These are phyloP conservation scores for Hyperoplus lanceolatus DNA, from an alignment of 2,797 vertebrate genomes.

Conservation along the genomic window DNA sequence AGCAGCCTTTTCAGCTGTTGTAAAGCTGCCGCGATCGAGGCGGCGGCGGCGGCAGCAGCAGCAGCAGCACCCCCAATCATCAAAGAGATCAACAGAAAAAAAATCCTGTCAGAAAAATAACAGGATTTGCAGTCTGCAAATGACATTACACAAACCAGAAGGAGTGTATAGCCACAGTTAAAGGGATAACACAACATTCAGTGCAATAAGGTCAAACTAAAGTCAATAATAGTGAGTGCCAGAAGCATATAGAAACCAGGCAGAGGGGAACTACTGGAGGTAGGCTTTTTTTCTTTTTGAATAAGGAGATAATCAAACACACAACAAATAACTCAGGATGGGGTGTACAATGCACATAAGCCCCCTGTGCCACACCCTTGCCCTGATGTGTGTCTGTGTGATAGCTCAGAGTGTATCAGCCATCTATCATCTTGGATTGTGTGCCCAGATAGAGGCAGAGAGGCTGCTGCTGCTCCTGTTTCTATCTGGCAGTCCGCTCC, in stretches of 20 bases:
- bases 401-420: constrained; percentile 66
- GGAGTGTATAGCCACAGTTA: background rate
- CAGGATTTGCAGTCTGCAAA: background rate
- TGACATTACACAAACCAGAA: constrained; percentile 1
- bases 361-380: constrained; percentile 69
- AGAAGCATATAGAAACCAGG: constrained; percentile 7
- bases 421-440: constrained; percentile 66
- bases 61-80: constrained; percentile 27
- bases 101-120: background rate
- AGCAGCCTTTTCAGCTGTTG: constrained; percentile 35
- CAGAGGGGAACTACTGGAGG: background rate
- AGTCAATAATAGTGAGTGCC: constrained; percentile 17
- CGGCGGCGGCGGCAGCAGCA: constrained; percentile 27
- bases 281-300: background rate
- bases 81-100: constrained; percentile 9
- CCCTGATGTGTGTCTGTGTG: constrained; percentile 37
- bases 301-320: too few relatives aligned
- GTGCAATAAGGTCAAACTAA: constrained; percentile 30
- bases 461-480: constrained; percentile 63
- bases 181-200: constrained; percentile 11
- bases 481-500: constrained; percentile 64
- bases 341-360: constrained; percentile 6
- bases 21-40: constrained; percentile 46
- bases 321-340: constrained; percentile 2
- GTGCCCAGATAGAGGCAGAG: constrained; percentile 60